Evolutionary conservation across 2,113 vertebrate genomes (phyloP).

Genomic region (Phyllostomus hastatus): DNA sequence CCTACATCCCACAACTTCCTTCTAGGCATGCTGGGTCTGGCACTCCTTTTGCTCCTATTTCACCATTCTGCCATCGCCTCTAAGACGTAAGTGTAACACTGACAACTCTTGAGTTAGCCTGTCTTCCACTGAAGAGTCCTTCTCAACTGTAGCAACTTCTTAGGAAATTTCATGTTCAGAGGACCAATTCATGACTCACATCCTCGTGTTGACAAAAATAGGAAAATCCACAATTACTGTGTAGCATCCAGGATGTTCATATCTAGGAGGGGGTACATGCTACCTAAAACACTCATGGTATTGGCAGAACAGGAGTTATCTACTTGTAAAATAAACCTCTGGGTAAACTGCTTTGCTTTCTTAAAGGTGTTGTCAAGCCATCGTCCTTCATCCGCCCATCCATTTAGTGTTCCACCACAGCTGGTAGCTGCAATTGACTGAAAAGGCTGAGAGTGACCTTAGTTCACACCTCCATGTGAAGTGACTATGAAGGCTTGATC

Average conservation of each 20-base stretch:
- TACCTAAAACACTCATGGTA: neutral
- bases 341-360: neutral
- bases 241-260: neutral
- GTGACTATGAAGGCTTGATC: neutral
- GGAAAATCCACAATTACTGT: conserved; percentile 4
- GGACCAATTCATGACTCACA: neutral
- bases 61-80: neutral
- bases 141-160: neutral
- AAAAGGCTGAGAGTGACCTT: neutral
- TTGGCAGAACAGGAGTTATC: neutral
- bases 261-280: neutral
- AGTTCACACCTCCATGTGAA: neutral
- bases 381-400: neutral
- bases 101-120: neutral
- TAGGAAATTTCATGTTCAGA: conserved; percentile 25
- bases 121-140: neutral
- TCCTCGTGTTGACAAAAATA: conserved; percentile 11
- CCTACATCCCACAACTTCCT: neutral
- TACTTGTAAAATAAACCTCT: neutral
- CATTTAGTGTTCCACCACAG: neutral
- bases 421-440: neutral
- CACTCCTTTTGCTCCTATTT: neutral
- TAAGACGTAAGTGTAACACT: neutral
- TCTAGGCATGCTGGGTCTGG: neutral
- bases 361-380: neutral